A percentile compares a stretch with the other conserved stretches of the same genome.
Evolutionary conservation across 2,888 invertebrate species (phyloP).

Genomic region (Dryobota labecula): DNA sequence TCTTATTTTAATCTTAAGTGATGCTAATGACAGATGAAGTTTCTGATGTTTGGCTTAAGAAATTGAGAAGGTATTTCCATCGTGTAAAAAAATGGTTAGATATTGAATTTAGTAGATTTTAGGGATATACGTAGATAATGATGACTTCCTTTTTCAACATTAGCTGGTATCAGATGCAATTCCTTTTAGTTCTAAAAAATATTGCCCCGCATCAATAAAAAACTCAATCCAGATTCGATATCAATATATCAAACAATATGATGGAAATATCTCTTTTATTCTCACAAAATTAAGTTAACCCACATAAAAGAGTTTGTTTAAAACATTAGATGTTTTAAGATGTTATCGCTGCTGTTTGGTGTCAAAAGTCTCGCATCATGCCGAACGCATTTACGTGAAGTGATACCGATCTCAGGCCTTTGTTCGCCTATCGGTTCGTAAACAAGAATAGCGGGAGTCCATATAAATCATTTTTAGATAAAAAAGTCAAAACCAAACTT

Average conservation of each 20-base stretch:
- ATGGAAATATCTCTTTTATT: slow-evolving; percentile 85
- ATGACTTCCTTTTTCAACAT: slow-evolving; percentile 49
- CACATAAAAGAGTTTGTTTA: slow-evolving; percentile 90
- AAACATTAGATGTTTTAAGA: slow-evolving; percentile 90
- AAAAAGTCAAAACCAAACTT: slow-evolving; percentile 39
- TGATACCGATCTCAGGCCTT: slow-evolving; percentile 85
- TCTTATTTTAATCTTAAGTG: slow-evolving; percentile 67
- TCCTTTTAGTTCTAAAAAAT: slow-evolving; percentile 47
- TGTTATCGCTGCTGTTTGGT: slow-evolving; percentile 88
- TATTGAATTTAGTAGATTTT: neutral
- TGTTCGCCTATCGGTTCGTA: slow-evolving; percentile 86
- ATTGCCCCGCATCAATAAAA: slow-evolving; percentile 66
- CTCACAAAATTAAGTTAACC: slow-evolving; percentile 88
- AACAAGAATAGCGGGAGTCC: slow-evolving; percentile 90
- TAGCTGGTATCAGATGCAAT: slow-evolving; percentile 55
- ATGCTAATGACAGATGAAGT: slow-evolving; percentile 65
- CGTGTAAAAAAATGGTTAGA: neutral
- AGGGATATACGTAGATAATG: slow-evolving; percentile 17
- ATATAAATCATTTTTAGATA: slow-evolving; percentile 82
- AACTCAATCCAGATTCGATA: slow-evolving; percentile 70
- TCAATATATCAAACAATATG: slow-evolving; percentile 82
- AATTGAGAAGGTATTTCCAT: slow-evolving; percentile 28
- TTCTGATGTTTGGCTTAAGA: slow-evolving; percentile 40
- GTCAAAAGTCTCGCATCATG: slow-evolving; percentile 90
- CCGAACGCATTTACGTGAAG: slow-evolving; percentile 85